Conservation (phyloP, 2,113 vertebrate genomes). For the Plecturocebus donacophilus region DNA sequence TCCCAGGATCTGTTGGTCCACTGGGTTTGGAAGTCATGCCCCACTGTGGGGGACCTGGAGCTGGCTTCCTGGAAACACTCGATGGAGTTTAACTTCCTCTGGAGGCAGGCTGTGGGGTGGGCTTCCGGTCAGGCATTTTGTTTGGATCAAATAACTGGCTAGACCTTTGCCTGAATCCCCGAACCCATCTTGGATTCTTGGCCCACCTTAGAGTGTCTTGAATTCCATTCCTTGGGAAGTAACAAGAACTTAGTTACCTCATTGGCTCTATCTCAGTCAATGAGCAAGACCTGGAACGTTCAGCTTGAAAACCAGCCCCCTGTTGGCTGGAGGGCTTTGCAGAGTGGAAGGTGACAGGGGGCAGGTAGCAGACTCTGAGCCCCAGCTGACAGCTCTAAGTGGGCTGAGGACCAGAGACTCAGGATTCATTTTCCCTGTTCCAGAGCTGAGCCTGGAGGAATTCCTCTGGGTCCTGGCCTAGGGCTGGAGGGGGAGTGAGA, state of each 20-base stretch:
- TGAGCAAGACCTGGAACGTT: background rate
- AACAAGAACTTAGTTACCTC: background rate
- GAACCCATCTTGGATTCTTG: background rate
- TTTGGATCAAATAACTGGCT: conserved; percentile 18
- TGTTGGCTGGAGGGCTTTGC: background rate
- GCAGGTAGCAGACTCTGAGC: background rate
- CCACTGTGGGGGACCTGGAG: conserved; percentile 67
- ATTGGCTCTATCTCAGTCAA: background rate
- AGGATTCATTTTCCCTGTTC: background rate
- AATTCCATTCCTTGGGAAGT: background rate
- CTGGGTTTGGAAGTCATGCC: conserved; percentile 73
- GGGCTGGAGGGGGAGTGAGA: background rate
- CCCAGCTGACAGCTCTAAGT: background rate
- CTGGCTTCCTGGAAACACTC: conserved; percentile 60
- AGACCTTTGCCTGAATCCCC: conserved; percentile 17
- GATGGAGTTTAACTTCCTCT: conserved; percentile 51
- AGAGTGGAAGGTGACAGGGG: background rate
- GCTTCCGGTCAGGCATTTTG: background rate
- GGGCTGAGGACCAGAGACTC: background rate
- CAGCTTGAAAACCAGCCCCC: background rate
- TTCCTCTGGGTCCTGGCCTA: background rate
- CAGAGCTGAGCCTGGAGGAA: background rate
- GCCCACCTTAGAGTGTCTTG: background rate
- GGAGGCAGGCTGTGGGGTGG: background rate
- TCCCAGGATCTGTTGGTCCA: conserved; percentile 66